Percentiles rank a stretch among this genome's conserved stretches.
phyloP scores from a whole-genome alignment of 2,797 vertebrate genomes.

The Crocodylus rhombifer region DNA sequence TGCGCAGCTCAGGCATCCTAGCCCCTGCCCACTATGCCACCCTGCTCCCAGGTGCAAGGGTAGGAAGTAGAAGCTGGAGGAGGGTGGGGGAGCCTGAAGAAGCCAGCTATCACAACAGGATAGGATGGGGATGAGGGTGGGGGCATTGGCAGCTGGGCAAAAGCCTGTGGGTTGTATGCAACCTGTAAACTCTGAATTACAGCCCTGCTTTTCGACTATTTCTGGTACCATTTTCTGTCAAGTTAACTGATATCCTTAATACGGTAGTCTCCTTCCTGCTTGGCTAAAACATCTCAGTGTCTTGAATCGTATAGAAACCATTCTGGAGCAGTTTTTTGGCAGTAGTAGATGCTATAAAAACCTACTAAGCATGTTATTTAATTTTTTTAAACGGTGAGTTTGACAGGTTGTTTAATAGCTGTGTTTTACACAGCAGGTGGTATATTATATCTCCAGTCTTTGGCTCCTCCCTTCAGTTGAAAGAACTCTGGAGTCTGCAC shows the following conservation, averaged over 20 bases:
- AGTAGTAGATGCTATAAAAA: background rate
- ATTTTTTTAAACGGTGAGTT: background rate
- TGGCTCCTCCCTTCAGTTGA: background rate
- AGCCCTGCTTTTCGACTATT: background rate
- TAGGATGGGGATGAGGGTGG: too few species aligned
- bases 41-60: too few species aligned
- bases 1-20: too few species aligned
- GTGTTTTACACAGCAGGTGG: background rate
- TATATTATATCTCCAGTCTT: background rate
- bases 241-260: background rate
- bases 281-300: background rate
- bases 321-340: background rate
- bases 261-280: background rate
- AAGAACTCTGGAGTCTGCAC: background rate
- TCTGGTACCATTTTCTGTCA: background rate
- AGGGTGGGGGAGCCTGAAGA: too few species aligned
- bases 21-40: too few species aligned
- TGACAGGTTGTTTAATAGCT: background rate
- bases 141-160: too few species aligned
- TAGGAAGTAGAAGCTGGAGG: too few species aligned
- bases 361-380: background rate
- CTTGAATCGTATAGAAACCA: background rate
- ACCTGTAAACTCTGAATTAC: too few species aligned
- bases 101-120: too few species aligned
- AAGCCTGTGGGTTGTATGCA: too few species aligned